Evolutionary conservation across 2,113 vertebrate species (phyloP), one percentile per base, ranked within the genome.

Genomic region (Megaleporinus macrocephalus): DNA sequence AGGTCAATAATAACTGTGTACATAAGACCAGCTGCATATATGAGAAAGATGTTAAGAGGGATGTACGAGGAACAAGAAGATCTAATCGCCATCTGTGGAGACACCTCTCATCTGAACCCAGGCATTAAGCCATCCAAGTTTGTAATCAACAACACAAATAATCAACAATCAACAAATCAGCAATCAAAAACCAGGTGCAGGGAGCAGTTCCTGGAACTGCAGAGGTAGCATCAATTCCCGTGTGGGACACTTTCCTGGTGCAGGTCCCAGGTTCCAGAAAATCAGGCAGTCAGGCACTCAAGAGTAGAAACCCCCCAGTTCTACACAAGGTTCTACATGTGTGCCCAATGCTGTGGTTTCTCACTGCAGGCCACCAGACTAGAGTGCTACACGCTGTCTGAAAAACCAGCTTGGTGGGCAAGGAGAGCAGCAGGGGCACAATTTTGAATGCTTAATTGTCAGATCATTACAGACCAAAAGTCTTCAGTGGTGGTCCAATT

Each of bases 151-250:
- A 68, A 9, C 0, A 36, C 11, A 66, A 65, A 53, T 36, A 20
- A 41, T 79, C 86, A 91, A 92, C 91, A 90, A 90, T 88, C 79
- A 80, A 22, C 53, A 72, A 51, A 61, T 66, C 51, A 62, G 51
- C 69, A 73, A 73, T 85, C 84, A 68, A 73, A 69, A 26, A 24
- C 75, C 75, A 85, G 75, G 84, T 78, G 83, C 70, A 74, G 0
- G 33, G 75, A 49, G 12, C 33, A 26, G 63, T 81, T 77, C 81
- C 71, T 26, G 36, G 73, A 80, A 68, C 75, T 71, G 73, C 44
- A 27, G 18, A n/a, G 47, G 47, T 59, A 80, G 44, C 51, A 81
- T 36, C 9, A 22, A 12, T 22, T 65, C 26, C 11, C 26, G 44
- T 57, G 57, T 44, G 36, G 18, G 36, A 41, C 18, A 41, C 55